phyloP scores from a whole-genome alignment of 2,888 invertebrate genomes.

The Microctonus hyperodae region DNA sequence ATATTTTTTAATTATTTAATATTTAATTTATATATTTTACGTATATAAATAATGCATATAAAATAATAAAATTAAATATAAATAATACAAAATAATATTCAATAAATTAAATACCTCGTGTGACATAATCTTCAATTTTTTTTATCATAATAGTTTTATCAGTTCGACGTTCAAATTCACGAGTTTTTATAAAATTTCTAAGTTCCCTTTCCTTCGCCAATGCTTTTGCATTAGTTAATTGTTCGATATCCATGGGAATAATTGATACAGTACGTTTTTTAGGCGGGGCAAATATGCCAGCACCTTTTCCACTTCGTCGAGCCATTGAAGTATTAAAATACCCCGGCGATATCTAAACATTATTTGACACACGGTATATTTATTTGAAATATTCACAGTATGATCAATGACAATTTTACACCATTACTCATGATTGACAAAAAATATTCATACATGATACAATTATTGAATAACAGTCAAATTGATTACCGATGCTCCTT shows the following conservation, averaged over 20 bases:
- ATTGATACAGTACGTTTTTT: conserved; percentile 20
- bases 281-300: conserved; percentile 13
- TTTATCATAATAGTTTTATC: conserved; percentile 41
- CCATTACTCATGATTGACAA: conserved; percentile 32
- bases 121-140: conserved; percentile 43
- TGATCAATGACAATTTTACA: conserved; percentile 44
- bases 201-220: conserved; percentile 37
- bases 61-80: too few relatives aligned
- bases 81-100: too few relatives aligned
- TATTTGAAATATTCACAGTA: conserved; percentile 43
- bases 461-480: conserved; percentile 32
- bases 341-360: conserved; percentile 18
- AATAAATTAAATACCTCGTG: conserved; percentile 44
- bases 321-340: background rate
- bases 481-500: conserved; percentile 37
- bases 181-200: conserved; percentile 36
- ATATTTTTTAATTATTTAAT: too few relatives aligned
- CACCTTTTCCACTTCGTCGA: background rate
- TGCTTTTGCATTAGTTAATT: conserved; percentile 6
- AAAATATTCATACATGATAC: conserved; percentile 30
- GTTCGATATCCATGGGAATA: conserved; percentile 28
- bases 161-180: conserved; percentile 43
- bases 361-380: conserved; percentile 45
- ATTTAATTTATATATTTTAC: too few relatives aligned
- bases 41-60: too few relatives aligned